Conservation (phyloP, 2,113 vertebrate genomes). For the Oxyruncus cristatus region DNA sequence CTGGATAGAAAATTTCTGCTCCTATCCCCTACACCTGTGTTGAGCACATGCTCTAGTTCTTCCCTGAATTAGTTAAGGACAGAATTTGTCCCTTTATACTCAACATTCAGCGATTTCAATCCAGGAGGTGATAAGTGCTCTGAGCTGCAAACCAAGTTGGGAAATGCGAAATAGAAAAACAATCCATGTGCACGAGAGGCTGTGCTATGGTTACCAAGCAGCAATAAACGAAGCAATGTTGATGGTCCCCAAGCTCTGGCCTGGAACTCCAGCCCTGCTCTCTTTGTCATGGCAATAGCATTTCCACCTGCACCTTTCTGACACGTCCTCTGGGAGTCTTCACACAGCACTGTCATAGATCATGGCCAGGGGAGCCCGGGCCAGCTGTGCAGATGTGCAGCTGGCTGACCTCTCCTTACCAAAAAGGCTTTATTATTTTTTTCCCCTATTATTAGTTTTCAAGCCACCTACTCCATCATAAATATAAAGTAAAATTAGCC, state of each 20-base stretch:
- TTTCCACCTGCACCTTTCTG: constrained; percentile 51
- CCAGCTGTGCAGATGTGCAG: constrained; percentile 30
- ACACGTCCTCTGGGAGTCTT: neutral
- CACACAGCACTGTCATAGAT: neutral
- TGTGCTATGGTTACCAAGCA: neutral
- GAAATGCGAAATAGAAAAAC: rapidly evolving
- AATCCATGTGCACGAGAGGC: rapidly evolving
- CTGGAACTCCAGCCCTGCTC: neutral
- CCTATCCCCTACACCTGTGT: neutral
- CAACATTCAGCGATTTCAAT: rapidly evolving
- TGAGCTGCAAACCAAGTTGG: neutral
- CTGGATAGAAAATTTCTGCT: neutral
- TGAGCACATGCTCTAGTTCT: neutral
- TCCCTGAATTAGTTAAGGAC: neutral
- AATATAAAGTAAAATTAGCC: constrained; percentile 4
- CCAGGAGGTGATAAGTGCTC: neutral
- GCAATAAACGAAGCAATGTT: neutral
- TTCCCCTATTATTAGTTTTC: neutral
- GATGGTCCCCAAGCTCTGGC: neutral
- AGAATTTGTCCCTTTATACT: neutral
- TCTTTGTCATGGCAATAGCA: constrained; percentile 30
- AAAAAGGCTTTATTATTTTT: neutral
- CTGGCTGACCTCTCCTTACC: constrained; percentile 40
- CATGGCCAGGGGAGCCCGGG: neutral
- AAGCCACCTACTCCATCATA: constrained; percentile 16